A percentile compares a stretch with the other conserved stretches of the same genome.
Evolutionary conservation across 2,797 vertebrate genomes (phyloP).

Genomic region (Peromyscus eremicus): DNA sequence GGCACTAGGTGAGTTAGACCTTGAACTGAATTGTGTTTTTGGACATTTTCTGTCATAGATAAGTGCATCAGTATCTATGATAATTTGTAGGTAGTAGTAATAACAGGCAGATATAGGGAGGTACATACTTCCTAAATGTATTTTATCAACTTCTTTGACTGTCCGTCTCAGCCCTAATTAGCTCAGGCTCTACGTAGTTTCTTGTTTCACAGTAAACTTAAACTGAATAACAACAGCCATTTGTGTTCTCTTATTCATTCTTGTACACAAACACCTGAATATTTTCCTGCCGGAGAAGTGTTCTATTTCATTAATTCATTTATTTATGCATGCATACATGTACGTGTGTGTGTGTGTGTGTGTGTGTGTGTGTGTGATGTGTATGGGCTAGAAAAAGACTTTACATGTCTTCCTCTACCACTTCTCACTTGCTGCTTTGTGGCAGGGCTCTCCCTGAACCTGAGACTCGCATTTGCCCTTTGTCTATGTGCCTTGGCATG

Average conservation of each 20-base stretch:
- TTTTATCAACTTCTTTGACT: neutral
- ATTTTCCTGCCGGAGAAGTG: neutral
- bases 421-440: neutral
- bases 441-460: neutral
- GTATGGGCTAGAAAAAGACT: neutral
- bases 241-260: neutral
- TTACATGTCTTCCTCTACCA: neutral
- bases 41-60: neutral
- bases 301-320: neutral
- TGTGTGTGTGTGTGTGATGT: neutral
- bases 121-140: neutral
- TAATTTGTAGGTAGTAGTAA: neutral
- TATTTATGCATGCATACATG: neutral
- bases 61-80: neutral
- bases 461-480: neutral
- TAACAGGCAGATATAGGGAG: neutral
- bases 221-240: neutral
- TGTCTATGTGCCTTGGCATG: neutral
- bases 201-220: neutral
- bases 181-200: neutral
- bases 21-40: neutral
- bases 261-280: neutral
- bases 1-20: neutral
- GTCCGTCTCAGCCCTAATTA: neutral
- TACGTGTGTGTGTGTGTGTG: neutral